Evolutionary conservation across 2,113 vertebrate species (phyloP).

Genomic region (Gallinago jamesoni): DNA sequence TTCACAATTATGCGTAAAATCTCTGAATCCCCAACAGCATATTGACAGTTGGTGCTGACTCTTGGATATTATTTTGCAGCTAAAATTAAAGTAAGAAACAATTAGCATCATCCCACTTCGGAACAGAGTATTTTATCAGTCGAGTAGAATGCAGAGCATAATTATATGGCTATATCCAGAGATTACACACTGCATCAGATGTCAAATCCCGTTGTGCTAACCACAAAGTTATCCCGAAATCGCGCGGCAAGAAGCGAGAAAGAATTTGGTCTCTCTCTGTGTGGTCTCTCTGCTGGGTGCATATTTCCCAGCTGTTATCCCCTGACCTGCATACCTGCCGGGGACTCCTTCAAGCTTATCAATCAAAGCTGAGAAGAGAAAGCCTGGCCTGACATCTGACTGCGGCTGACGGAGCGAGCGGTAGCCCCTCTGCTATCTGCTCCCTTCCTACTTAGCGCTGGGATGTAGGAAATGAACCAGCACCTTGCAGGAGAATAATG

Average conservation of each 20-base stretch:
- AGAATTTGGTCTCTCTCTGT: constrained; percentile 79
- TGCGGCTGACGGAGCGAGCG: constrained; percentile 77
- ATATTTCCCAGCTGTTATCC: constrained; percentile 72
- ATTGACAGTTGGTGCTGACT: background rate
- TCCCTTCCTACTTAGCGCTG: constrained; percentile 1
- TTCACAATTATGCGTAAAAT: background rate
- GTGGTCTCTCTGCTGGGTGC: constrained; percentile 80
- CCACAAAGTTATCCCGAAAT: constrained; percentile 54
- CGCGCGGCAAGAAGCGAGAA: constrained; percentile 62
- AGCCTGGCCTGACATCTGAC: constrained; percentile 47
- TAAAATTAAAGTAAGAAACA: constrained; percentile 45
- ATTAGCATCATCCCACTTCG: constrained; percentile 45
- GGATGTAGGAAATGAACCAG: constrained; percentile 60
- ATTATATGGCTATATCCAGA: constrained; percentile 41
- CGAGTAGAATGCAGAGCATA: constrained; percentile 5
- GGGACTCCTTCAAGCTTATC: constrained; percentile 72
- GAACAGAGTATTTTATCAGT: constrained; percentile 39
- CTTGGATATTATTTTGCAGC: constrained; percentile 23
- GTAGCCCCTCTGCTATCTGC: constrained; percentile 34
- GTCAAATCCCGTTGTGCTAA: constrained; percentile 45
- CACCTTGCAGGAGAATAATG: constrained; percentile 49
- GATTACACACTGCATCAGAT: constrained; percentile 23
- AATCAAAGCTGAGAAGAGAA: constrained; percentile 52
- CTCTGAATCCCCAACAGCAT: background rate
- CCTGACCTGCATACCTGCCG: constrained; percentile 81